Percentiles rank a stretch among this genome's conserved stretches.
Conservation (phyloP, 2,113 vertebrate species). For the Mustela lutreola region DNA sequence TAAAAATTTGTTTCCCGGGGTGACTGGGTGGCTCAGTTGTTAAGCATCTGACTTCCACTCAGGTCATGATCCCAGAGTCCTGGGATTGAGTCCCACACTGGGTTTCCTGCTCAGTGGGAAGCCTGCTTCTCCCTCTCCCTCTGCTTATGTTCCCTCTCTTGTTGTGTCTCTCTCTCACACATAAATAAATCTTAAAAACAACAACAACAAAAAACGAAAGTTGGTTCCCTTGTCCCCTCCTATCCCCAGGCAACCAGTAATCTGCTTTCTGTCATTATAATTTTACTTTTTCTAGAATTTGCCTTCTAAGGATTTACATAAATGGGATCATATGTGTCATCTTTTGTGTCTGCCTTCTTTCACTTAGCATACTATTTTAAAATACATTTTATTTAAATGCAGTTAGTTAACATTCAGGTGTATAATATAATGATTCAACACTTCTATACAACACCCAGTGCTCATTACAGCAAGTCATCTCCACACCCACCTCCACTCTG, state of each 20-base stretch:
- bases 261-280: background rate
- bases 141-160: no score
- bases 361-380: background rate
- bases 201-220: background rate
- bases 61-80: no score
- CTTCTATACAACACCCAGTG: background rate
- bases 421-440: background rate
- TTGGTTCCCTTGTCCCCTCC: background rate
- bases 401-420: background rate
- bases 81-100: no score
- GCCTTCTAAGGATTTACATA: background rate
- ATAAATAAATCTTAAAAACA: no score
- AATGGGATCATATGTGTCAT: background rate
- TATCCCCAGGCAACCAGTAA: background rate
- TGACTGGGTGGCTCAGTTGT: no score
- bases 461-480: background rate
- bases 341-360: background rate
- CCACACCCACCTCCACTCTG: background rate
- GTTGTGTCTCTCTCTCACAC: no score
- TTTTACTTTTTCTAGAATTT: background rate
- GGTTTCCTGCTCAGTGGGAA: no score
- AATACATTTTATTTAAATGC: background rate
- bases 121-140: no score
- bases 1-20: no score
- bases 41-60: accelerated